A percentile compares a stretch with the other conserved stretches of the same genome.
Conservation (phyloP, 2,888 invertebrate species). For the Limnephilus lunatus region DNA sequence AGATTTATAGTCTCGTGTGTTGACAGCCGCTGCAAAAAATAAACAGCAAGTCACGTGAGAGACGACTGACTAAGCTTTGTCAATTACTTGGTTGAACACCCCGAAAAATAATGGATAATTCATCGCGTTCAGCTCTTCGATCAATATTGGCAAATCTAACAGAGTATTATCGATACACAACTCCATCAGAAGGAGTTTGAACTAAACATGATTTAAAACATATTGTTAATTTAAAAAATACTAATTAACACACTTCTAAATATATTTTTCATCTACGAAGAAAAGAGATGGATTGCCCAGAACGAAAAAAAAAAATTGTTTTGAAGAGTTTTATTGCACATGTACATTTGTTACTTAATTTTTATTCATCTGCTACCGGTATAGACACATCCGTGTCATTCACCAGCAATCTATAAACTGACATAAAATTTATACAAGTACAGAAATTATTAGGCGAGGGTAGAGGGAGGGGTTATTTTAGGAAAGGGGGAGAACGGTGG, state of each 20-base stretch:
- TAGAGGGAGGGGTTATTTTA: too few relatives aligned
- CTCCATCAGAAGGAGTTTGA: neutral
- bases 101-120: neutral
- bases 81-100: conserved; percentile 7
- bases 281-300: too few relatives aligned
- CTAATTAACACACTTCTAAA: neutral
- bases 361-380: too few relatives aligned
- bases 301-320: neutral
- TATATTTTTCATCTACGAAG: too few relatives aligned
- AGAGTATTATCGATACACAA: neutral
- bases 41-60: conserved; percentile 33
- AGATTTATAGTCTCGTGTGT: conserved; percentile 37
- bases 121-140: neutral
- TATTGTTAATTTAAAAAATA: too few relatives aligned
- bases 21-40: conserved; percentile 42
- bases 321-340: too few relatives aligned
- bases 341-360: too few relatives aligned
- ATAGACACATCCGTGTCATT: too few relatives aligned
- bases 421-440: too few relatives aligned
- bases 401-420: too few relatives aligned
- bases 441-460: too few relatives aligned
- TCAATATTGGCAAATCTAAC: neutral
- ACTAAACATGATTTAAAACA: neutral
- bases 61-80: conserved; percentile 16
- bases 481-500: too few relatives aligned